Conservation (phyloP, 2,888 invertebrate genomes). For the Ophioninae sp. region DNA sequence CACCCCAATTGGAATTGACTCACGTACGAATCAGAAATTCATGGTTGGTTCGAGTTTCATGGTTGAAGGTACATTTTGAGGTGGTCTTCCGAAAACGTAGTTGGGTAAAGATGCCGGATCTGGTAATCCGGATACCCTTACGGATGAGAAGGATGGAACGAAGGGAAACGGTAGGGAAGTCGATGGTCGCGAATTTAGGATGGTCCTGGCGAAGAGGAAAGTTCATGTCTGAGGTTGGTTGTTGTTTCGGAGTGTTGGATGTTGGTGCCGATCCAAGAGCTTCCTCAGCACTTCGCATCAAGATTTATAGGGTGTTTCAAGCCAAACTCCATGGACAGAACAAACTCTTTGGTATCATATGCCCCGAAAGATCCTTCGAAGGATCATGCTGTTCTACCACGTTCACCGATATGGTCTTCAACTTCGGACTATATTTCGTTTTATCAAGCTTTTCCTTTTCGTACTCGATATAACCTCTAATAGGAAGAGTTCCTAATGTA, state of each 20-base stretch:
- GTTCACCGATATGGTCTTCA: conserved; percentile 6
- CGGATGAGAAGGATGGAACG: conserved; percentile 5
- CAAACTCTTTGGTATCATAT: conserved; percentile 66
- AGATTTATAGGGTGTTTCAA: conserved; percentile 76
- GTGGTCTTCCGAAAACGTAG: conserved; percentile 13
- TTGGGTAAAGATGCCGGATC: conserved; percentile 1
- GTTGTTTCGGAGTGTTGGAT: conserved; percentile 12
- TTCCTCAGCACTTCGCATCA: conserved; percentile 69
- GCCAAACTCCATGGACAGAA: conserved; percentile 69
- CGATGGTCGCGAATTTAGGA: conserved; percentile 5
- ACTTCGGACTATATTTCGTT: conserved; percentile 18
- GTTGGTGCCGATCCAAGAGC: conserved; percentile 44
- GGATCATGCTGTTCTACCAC: background rate
- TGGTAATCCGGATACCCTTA: conserved; percentile 15
- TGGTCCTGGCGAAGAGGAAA: conserved; percentile 38
- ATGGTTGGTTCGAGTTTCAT: conserved; percentile 8
- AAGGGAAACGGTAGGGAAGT: conserved; percentile 2
- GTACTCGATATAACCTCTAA: background rate
- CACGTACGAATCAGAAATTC: no score
- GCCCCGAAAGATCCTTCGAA: conserved; percentile 29
- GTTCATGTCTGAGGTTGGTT: conserved; percentile 54
- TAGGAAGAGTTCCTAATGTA: background rate
- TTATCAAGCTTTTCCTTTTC: conserved; percentile 7
- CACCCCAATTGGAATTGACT: conserved; percentile 42
- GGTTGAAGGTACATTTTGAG: conserved; percentile 2